Percentiles rank a stretch among this genome's conserved stretches.
Evolutionary conservation across 2,797 vertebrate species (phyloP).

Genomic region (Sebastes baramenuke): DNA sequence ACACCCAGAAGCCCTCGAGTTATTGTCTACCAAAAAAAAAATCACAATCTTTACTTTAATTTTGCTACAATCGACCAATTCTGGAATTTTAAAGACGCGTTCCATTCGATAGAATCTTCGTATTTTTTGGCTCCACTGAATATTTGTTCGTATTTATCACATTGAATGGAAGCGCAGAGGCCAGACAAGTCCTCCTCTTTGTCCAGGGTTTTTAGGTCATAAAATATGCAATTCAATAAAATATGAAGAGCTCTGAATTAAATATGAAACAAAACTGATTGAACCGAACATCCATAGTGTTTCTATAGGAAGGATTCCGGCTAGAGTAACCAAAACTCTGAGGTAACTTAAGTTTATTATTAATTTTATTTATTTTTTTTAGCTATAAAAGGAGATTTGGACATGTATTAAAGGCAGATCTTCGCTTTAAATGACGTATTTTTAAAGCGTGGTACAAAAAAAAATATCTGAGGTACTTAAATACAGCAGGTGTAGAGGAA

Average conservation of each 20-base stretch:
- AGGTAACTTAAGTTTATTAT: background rate
- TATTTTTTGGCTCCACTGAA: background rate
- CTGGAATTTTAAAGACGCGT: background rate
- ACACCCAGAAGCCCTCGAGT: background rate
- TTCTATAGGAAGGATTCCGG: background rate
- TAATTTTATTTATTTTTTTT: background rate
- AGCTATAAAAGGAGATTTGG: background rate
- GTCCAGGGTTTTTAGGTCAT: slow-evolving; percentile 58
- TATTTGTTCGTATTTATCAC: slow-evolving; percentile 56
- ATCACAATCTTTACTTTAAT: background rate
- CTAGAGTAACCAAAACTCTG: background rate
- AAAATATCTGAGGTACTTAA: background rate
- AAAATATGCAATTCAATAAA: slow-evolving; percentile 72
- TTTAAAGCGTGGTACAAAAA: background rate
- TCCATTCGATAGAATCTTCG: background rate
- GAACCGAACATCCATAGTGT: background rate
- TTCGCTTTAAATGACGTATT: no score
- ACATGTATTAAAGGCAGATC: background rate
- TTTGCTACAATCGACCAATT: background rate
- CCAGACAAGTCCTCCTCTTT: slow-evolving; percentile 49
- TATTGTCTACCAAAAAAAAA: background rate
- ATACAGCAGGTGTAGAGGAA: background rate
- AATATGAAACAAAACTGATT: slow-evolving; percentile 67
- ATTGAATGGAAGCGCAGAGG: slow-evolving; percentile 1
- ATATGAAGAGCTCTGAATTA: slow-evolving; percentile 70